A percentile compares a stretch with the other conserved stretches of the same genome.
phyloP scores from a whole-genome alignment of 2,797 vertebrate species.

The Pseudocheirus occidentalis region DNA sequence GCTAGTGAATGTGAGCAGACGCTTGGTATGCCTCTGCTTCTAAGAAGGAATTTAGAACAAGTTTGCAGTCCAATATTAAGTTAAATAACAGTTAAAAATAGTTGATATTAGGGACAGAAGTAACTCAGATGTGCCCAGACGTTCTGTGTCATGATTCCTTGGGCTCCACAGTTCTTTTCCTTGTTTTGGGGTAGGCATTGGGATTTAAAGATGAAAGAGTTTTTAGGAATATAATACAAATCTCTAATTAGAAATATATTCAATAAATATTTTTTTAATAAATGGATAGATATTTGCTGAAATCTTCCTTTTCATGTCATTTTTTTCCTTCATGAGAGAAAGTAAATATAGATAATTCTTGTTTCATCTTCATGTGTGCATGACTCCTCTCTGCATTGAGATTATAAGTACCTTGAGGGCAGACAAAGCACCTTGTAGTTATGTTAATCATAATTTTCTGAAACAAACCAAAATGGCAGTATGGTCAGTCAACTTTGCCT shows the following conservation, averaged over 20 bases:
- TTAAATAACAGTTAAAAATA: constrained; percentile 8
- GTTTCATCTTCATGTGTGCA: not conserved
- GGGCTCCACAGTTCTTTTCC: not conserved
- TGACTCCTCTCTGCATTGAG: not conserved
- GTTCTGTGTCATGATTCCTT: not conserved
- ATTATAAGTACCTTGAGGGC: not conserved
- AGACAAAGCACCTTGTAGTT: not conserved
- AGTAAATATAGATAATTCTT: not conserved
- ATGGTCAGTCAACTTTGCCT: not conserved
- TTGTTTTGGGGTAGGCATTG: constrained; percentile 14
- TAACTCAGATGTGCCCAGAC: not conserved
- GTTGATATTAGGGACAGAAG: constrained; percentile 9
- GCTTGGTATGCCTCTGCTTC: not conserved
- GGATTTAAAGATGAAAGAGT: not conserved
- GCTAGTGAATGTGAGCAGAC: not conserved
- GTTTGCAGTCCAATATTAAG: not conserved
- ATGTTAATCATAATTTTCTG: not conserved
- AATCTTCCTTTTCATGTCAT: not conserved
- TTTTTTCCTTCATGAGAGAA: not conserved
- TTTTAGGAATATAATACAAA: not conserved
- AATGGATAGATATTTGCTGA: not conserved
- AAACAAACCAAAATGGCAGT: not conserved
- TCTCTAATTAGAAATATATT: not conserved
- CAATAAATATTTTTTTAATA: not conserved
- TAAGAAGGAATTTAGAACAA: not conserved